phyloP scores from a whole-genome alignment of 2,888 invertebrate species.

The Gymnoscelis rufifasciata region DNA sequence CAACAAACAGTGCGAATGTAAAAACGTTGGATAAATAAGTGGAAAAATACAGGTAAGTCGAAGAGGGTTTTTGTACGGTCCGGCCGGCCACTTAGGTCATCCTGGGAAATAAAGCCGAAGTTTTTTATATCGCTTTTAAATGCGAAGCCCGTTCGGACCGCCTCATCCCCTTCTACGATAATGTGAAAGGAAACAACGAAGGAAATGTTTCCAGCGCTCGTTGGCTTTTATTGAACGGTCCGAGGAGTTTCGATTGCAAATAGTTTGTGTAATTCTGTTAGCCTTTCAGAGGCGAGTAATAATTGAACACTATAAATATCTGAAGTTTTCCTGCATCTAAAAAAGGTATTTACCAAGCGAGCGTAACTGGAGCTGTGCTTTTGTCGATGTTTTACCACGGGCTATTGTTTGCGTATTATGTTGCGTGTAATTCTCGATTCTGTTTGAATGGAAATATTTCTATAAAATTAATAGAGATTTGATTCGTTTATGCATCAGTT shows the following conservation, averaged over 20 bases:
- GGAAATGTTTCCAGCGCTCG: constrained; percentile 73
- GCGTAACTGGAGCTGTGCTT: constrained; percentile 50
- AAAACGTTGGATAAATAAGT: constrained; percentile 78
- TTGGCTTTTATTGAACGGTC: constrained; percentile 70
- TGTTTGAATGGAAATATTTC: constrained; percentile 31
- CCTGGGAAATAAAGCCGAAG: constrained; percentile 76
- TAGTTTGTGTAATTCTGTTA: constrained; percentile 74
- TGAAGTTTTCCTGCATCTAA: constrained; percentile 46
- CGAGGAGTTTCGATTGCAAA: constrained; percentile 74
- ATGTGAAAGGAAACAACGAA: constrained; percentile 77
- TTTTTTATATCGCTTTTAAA: constrained; percentile 79
- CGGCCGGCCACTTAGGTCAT: constrained; percentile 79
- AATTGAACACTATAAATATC: constrained; percentile 49
- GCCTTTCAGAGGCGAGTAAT: constrained; percentile 50
- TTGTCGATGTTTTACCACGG: constrained; percentile 47
- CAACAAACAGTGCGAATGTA: constrained; percentile 75
- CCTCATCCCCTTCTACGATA: constrained; percentile 69
- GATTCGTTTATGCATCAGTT: constrained; percentile 20
- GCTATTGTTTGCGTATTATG: constrained; percentile 54
- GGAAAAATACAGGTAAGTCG: constrained; percentile 79
- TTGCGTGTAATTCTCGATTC: constrained; percentile 52
- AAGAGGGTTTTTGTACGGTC: constrained; percentile 75
- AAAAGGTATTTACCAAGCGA: constrained; percentile 52
- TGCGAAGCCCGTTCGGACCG: constrained; percentile 68
- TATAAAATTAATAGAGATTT: constrained; percentile 18